Conservation (phyloP, 2,113 vertebrate species). For the Hippolais icterina region DNA sequence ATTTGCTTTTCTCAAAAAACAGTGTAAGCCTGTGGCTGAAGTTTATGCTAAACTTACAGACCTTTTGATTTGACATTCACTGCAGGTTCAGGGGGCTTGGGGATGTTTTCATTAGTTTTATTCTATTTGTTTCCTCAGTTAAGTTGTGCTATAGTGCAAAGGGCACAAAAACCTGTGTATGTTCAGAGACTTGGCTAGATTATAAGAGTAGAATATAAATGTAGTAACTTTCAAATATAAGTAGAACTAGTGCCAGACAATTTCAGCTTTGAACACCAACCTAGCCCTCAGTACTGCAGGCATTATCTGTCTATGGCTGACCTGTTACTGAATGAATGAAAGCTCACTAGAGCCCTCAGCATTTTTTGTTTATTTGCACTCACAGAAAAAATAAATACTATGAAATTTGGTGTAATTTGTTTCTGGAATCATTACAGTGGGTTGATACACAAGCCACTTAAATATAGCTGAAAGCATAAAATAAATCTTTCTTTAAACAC, state of each 20-base stretch:
- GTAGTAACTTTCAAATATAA: background rate
- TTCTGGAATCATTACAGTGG: background rate
- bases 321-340: background rate
- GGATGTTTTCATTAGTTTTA: background rate
- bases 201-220: background rate
- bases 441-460: background rate
- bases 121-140: background rate
- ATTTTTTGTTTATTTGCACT: background rate
- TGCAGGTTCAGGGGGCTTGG: background rate
- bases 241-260: background rate
- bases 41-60: background rate
- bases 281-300: background rate
- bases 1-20: background rate
- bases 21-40: constrained; percentile 8
- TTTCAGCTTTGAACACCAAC: background rate
- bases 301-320: background rate
- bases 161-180: background rate
- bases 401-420: background rate
- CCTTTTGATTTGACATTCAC: background rate
- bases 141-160: background rate
- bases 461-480: background rate
- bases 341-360: background rate
- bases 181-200: background rate
- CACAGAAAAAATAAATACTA: background rate
- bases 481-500: background rate